Base-by-base conservation (phyloP, 2,888 invertebrate genomes). In the Eristalis arbustorum region DNA sequence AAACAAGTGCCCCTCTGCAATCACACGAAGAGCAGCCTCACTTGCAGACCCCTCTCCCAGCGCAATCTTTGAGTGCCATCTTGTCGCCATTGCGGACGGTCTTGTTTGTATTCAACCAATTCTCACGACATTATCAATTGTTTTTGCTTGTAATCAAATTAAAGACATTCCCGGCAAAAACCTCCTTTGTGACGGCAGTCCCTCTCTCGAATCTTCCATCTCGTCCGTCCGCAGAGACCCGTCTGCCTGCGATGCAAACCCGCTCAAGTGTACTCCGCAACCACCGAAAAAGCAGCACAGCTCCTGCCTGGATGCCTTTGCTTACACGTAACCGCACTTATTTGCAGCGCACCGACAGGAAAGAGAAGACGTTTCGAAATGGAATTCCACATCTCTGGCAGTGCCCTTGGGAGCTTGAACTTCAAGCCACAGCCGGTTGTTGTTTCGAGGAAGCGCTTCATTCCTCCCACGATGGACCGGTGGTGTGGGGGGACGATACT, bases 381-480 rank as follows among this genome's bases (percentile, higher is more conserved):
- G 18, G 31, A 28, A 18, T 63, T 72, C 63, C 28, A 69, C 37
- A 63, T 57, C 62, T 18, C 18, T 8, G 49, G 49, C 23, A 63
- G 37, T 37, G 14, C 63, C 68, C 13, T 28, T 77, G 77, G 77
- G 77, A 57, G 69, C 63, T 69, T 69, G 22, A 63, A 69, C 56
- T 69, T 69, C 28, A 68, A 63, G 69, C 63, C 63, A 37, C 69
- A 77, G 25, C 63, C 61, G 25, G 25, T 37, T 40, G 31, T 49
- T 72, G 61, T 49, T 49, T 18, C 49, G 18, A 49, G 18, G 49
- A 49, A 59, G 59, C 13, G 34, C 11, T 37, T 11, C n/a, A n/a
- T n/a, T n/a, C 10, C 13, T 2, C 8, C 8, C 37, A 8, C 8
- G 37, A 13, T 4, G 31, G 31, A n/a, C 5, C n/a, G 23, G 59